Percentiles rank a stretch among this genome's conserved stretches.
phyloP scores from a whole-genome alignment of 2,113 vertebrate species.

The Malurus alboscapulatus region DNA sequence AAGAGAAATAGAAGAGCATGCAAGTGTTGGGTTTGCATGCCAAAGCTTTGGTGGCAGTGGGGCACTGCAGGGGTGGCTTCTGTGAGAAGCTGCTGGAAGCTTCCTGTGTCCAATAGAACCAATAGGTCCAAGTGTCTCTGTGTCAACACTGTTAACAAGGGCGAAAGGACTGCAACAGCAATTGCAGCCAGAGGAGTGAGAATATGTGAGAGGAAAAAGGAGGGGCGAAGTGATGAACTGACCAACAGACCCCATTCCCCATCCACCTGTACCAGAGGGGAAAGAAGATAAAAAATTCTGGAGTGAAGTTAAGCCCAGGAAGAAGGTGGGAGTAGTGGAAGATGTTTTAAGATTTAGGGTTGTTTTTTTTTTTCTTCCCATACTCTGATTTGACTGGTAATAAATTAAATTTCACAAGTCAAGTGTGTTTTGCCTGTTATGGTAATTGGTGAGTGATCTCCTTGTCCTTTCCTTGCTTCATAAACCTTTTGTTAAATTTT shows the following conservation, averaged over 20 bases:
- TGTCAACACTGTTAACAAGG: not conserved
- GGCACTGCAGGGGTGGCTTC: not conserved
- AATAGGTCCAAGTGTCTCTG: not conserved
- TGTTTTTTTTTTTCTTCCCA: not conserved
- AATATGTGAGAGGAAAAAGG: not conserved
- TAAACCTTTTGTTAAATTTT: not conserved
- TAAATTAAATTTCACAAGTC: not conserved
- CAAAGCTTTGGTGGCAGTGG: not conserved
- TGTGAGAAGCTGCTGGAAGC: not conserved
- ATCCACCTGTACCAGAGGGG: no score
- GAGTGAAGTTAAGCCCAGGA: not conserved
- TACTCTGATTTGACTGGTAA: not conserved
- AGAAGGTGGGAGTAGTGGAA: not conserved
- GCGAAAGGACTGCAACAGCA: not conserved
- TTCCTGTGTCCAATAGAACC: not conserved
- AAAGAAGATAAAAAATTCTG: not conserved
- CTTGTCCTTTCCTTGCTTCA: not conserved
- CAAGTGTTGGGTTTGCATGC: not conserved
- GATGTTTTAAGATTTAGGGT: not conserved
- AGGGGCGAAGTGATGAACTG: not conserved
- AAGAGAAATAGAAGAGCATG: not conserved
- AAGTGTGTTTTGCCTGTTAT: not conserved
- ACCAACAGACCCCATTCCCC: not conserved
- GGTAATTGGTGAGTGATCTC: not conserved
- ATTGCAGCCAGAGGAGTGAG: not conserved